Evolutionary conservation across 2,888 invertebrate species (phyloP), one percentile per base, ranked within the genome.

Genomic region (Chaitophorus viminalis): DNA sequence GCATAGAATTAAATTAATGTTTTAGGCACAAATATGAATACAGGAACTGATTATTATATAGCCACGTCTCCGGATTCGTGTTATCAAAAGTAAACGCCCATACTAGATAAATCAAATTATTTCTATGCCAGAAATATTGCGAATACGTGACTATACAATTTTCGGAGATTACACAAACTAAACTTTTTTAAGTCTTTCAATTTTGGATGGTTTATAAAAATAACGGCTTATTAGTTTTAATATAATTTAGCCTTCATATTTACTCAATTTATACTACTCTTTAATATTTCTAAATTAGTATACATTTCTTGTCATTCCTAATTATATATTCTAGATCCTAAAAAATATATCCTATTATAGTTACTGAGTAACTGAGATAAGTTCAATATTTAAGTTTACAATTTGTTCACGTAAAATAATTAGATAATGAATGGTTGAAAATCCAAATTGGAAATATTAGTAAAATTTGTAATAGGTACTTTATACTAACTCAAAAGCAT

Each of bases 71-170:
- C 4, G 25, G 25, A 60, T 60, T 60, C 25, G 29, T 68, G 33
- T 72, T 72, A 72, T 72, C 72, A 72, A 33, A 11, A 25, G 21
- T 33, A 36, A 72, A 72, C 72, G 72, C 72, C 72, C 33, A 72
- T 21, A 2, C 36, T 72, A 36, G 70, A 70, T 31, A 29, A 31
- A 31, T 17, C 70, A 17, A 29, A 29, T 21, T 21, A 60, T 60
- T 46, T 46, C 14, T 46, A 14, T n/a, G 11, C 3, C 68, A 29
- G 29, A 68, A 65, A 68, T 29, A 25, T 8, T 11, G 9, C 11
- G 29, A 21, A 25, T 25, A 68, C 3, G n/a, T 68, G 11, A 68
- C 29, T 29, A 68, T 68, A n/a, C 21, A 36, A 21, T 72, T 21
- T 36, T 18, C 18, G 25, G 1, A n/a, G 68, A n/a, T n/a, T 21